These are phyloP conservation scores for Paraplagusia blochii DNA, from an alignment of 2,113 vertebrate genomes.

Conservation along the genomic window DNA sequence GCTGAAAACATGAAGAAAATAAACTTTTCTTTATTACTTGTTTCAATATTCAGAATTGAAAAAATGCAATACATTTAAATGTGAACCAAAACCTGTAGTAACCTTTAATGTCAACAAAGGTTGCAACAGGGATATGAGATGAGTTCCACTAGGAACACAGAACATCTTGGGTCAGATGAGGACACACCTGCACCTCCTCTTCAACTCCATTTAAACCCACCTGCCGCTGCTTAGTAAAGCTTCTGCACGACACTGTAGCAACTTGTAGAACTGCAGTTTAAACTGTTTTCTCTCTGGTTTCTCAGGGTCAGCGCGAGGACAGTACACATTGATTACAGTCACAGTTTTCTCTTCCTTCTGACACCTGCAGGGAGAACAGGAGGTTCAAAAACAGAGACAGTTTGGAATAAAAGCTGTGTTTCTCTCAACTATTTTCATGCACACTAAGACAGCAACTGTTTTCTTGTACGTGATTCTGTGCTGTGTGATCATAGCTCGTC, in stretches of 20 bases:
- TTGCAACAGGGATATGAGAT: background rate
- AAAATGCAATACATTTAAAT: no score
- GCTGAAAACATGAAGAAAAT: slow-evolving; percentile 66
- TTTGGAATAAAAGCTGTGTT: no score
- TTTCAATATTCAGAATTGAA: no score
- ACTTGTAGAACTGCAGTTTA: slow-evolving; percentile 84
- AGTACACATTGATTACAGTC: slow-evolving; percentile 87
- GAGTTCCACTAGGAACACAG: no score
- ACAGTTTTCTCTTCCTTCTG: slow-evolving; percentile 67
- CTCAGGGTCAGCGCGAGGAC: slow-evolving; percentile 84
- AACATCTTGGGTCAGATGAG: slow-evolving; percentile 18
- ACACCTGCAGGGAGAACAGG: slow-evolving; percentile 42
- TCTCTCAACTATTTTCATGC: no score
- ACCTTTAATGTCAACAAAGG: background rate
- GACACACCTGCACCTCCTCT: slow-evolving; percentile 15
- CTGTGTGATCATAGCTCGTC: slow-evolving; percentile 82
- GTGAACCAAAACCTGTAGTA: no score
- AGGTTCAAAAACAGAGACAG: background rate
- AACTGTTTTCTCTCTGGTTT: slow-evolving; percentile 81
- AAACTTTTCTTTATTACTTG: background rate
- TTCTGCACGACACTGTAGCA: slow-evolving; percentile 83
- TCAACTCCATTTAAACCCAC: slow-evolving; percentile 53
- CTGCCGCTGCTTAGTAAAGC: slow-evolving; percentile 78
- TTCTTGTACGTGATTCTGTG: slow-evolving; percentile 77
- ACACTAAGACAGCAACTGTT: background rate